Evolutionary conservation across 1,140 invertebrate species (phyloP), one percentile per base, ranked within the genome.

Genomic region (Drosophila bifasciata): DNA sequence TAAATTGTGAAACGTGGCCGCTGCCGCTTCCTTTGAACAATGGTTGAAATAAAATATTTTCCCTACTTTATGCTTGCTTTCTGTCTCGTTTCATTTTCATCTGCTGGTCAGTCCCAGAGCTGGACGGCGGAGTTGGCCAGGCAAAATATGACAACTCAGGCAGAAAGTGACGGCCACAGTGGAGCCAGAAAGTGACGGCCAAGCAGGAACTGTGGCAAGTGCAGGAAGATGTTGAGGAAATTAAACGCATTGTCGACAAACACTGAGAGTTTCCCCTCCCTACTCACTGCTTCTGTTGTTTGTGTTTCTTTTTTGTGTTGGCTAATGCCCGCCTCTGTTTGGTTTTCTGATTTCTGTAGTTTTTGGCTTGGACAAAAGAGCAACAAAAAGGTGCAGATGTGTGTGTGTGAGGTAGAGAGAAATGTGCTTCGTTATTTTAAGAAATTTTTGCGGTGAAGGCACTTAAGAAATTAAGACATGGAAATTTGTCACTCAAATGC

Each of bases 1-100:
- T 85, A 85, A 84, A 84, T 76, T 85, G n/a, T 85, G 62, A 79
- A 72, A 79, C 79, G 71, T 79, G 61, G 79, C 39, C 25, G 15
- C 43, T 55, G 79, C 39, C 25, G 15, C 43, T 55, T 55, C 60
- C 46, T 49, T 49, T 25, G 69, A 53, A 68, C 72, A 77, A 71
- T 43, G 46, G 36, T 70, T 58, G 43, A 62, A 49, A 52, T 44
- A 62, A 74, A 83, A 81, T 83, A 83, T 81, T 70, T 78, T 44
- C 28, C 23, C 17, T 45, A 56, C 45, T 70, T 80, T 62, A 41
- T 60, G 13, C 32, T 48, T 46, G 7, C 48, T 61, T 52, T 60
- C 44, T 61, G 58, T 62, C 56, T 62, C 56, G 41, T 61, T 60
- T 67, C 51, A 46, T 52, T 60, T 62, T 46, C 72, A 41, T 40